phyloP scores from a whole-genome alignment of 2,888 invertebrate species.

The Micoletzkya japonica region DNA sequence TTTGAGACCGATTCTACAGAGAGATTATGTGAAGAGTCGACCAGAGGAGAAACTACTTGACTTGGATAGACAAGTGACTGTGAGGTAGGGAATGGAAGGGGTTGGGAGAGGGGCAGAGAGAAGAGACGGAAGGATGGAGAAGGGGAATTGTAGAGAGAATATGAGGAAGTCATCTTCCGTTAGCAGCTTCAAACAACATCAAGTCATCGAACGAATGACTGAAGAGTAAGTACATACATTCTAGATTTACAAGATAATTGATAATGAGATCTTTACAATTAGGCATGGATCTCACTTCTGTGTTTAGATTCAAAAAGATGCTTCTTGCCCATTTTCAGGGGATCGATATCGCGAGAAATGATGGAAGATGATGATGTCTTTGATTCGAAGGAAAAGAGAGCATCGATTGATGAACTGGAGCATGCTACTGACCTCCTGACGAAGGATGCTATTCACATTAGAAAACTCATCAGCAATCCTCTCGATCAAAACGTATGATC shows the following conservation, averaged over 20 bases:
- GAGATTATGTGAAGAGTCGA: slow-evolving; percentile 41
- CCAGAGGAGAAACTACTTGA: slow-evolving; percentile 49
- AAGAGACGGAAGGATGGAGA: background rate
- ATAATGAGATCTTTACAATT: too few species aligned
- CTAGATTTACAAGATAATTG: too few species aligned
- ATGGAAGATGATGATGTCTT: slow-evolving; percentile 41
- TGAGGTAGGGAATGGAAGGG: slow-evolving; percentile 40
- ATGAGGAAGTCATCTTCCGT: slow-evolving; percentile 39
- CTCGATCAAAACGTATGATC: too few species aligned
- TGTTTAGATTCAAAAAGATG: too few species aligned
- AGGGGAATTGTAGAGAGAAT: slow-evolving; percentile 33
- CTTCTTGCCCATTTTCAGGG: slow-evolving; percentile 32
- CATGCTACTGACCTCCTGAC: slow-evolving; percentile 46
- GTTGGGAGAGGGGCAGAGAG: background rate
- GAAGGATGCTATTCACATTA: slow-evolving; percentile 47
- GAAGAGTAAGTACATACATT: slow-evolving; percentile 36
- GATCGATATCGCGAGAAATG: slow-evolving; percentile 39
- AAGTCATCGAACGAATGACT: slow-evolving; percentile 50
- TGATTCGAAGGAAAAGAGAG: slow-evolving; percentile 1
- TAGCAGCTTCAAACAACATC: slow-evolving; percentile 47
- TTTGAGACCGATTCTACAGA: slow-evolving; percentile 49
- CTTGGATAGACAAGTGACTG: slow-evolving; percentile 49
- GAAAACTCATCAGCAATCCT: slow-evolving; percentile 47
- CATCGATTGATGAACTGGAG: slow-evolving; percentile 35
- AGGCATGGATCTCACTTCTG: too few species aligned